Evolutionary conservation across 2,888 invertebrate genomes (phyloP).

Genomic region (Pilophorus perplexus): DNA sequence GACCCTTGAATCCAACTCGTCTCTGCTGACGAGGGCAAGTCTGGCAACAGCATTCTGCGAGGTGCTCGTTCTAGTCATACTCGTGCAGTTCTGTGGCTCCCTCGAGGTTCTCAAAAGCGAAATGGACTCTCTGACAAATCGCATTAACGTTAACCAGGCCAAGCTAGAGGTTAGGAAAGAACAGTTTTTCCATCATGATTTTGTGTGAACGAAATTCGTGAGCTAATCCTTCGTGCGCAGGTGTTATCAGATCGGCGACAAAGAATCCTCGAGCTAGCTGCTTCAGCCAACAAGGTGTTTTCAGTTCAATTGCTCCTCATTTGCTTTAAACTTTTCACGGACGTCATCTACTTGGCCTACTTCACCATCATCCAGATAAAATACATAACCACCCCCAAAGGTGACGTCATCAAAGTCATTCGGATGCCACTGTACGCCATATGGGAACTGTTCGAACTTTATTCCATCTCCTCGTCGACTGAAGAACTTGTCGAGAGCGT

Average conservation of each 20-base stretch:
- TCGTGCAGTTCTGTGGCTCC: constrained; percentile 27
- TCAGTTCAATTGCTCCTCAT: constrained; percentile 31
- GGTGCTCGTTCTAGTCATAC: constrained; percentile 10
- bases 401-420: constrained; percentile 8
- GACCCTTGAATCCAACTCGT: background rate
- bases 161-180: constrained; percentile 20
- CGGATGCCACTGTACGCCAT: constrained; percentile 33
- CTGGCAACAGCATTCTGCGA: constrained; percentile 3
- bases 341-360: constrained; percentile 29
- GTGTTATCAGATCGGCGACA: constrained; percentile 21
- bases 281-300: constrained; percentile 14
- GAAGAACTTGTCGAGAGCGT: constrained; percentile 32
- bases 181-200: background rate
- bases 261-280: constrained; percentile 11
- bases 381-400: background rate
- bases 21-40: background rate
- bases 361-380: constrained; percentile 24
- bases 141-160: constrained; percentile 14
- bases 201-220: no score
- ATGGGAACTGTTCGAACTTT: constrained; percentile 27
- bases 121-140: constrained; percentile 14
- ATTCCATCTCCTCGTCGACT: constrained; percentile 31
- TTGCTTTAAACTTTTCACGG: constrained; percentile 31
- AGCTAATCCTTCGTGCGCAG: no score
- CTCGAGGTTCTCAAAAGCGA: constrained; percentile 24